Percentiles rank a stretch among this genome's conserved stretches.
Conservation (phyloP, 2,113 vertebrate species). For the Gracilinanus agilis region DNA sequence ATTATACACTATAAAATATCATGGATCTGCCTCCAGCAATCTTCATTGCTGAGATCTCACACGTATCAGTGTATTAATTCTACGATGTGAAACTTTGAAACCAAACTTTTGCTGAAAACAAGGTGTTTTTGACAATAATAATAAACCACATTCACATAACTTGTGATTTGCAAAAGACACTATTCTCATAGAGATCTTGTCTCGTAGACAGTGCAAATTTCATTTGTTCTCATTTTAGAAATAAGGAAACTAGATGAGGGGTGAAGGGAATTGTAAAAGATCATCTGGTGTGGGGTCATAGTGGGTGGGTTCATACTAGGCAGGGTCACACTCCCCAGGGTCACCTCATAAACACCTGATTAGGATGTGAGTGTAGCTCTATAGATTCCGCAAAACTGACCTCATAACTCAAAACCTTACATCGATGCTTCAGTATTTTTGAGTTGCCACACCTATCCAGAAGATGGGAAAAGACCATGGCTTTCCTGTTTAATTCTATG, state of each 20-base stretch:
- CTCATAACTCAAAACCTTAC: neutral
- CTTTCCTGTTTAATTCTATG: neutral
- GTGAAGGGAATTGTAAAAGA: neutral
- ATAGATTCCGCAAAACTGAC: neutral
- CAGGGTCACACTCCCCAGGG: neutral
- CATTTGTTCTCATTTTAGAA: neutral
- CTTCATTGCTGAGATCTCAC: neutral
- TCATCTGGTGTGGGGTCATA: neutral
- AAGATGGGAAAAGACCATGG: neutral
- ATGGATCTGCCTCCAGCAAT: neutral
- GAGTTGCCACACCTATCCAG: neutral
- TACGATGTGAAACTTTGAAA: conserved; percentile 36
- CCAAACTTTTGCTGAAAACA: neutral
- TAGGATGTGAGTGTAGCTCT: neutral
- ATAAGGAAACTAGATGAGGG: neutral
- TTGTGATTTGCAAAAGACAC: neutral
- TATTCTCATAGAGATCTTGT: neutral
- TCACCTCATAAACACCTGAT: neutral
- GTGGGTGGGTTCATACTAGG: neutral
- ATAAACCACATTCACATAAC: neutral
- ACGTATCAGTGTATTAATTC: conserved; percentile 48
- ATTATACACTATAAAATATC: neutral
- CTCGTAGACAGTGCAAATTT: neutral
- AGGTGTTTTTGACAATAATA: neutral
- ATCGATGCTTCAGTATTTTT: neutral